Base-by-base conservation (phyloP, 2,113 vertebrate genomes). In the Bubo blakistoni region DNA sequence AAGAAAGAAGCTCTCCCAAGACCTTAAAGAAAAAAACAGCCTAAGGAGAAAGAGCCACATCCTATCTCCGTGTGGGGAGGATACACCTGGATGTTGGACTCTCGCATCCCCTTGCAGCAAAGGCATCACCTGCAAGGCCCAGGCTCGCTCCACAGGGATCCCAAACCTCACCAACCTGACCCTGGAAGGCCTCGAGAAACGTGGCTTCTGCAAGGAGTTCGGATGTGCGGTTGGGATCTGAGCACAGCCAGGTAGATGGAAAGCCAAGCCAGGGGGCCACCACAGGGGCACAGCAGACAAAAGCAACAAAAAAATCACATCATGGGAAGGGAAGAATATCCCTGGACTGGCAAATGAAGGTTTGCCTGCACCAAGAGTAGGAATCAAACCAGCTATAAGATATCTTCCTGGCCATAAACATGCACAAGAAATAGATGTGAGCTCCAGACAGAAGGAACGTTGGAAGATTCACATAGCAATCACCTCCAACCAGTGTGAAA, bases 41-140 rank as follows among this genome's bases (percentile, higher is more conserved):
- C 16, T 52, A 17, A 65, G 66, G 22, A 86, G 63, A 36, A 65
- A 34, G 42, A 58, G 16, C 7, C 46, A 65, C 13, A 20, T 6
- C 42, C 20, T 13, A 7, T 21, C 47, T 55, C 22, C 8, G 32
- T 2, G 14, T 5, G 40, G 51, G 70, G 27, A 59, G 29, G 20
- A 46, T 46, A 22, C 29, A 40, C 21, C 15, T 24, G 63, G 30
- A 8, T 2, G 22, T 14, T 32, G 57, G 42, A 49, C 44, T 52
- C 47, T 16, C 0, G 0, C 25, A 73, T 25, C 3, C 30, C 14
- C 16, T 3, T 9, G 34, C 20, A 46, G 49, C 47, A 61, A 54
- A 78, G 38, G 67, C 74, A 86, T 3, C 30, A 32, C 32, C 69
- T 46, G 47, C 61, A 36, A 22, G 61, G 54, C 13, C 40, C 49